phyloP scores from a whole-genome alignment of 1,140 invertebrate genomes.

The Procambarus clarkii region DNA sequence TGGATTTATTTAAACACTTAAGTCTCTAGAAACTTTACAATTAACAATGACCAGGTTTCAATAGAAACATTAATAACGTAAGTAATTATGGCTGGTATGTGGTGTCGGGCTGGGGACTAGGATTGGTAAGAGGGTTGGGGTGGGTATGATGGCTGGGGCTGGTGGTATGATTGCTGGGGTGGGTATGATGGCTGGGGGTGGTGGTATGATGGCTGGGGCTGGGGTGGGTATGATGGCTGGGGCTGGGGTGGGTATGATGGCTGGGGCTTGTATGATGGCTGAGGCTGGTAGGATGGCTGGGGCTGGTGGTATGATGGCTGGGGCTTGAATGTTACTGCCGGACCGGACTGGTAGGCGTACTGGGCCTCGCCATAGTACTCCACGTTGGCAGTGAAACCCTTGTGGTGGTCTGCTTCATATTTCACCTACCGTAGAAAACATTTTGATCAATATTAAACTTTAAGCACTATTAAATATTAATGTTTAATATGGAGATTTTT shows the following conservation, averaged over 20 bases:
- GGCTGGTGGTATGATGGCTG: too few species aligned
- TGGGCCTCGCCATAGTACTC: constrained; percentile 42
- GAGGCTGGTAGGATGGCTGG: too few species aligned
- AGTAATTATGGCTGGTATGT: not conserved
- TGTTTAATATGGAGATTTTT: too few species aligned
- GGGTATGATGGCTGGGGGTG: not conserved
- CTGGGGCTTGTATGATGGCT: too few species aligned
- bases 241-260: too few species aligned
- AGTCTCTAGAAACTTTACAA: not conserved
- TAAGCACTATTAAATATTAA: not conserved
- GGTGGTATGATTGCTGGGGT: not conserved
- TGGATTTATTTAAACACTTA: too few species aligned
- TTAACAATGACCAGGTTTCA: not conserved
- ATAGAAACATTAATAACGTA: too few species aligned
- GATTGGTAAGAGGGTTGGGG: not conserved
- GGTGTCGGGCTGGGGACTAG: too few species aligned
- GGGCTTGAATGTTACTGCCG: constrained; percentile 54
- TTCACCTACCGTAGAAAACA: constrained; percentile 15
- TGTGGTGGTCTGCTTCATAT: constrained; percentile 72
- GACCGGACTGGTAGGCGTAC: constrained; percentile 48
- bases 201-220: constrained; percentile 11
- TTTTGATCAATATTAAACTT: not conserved
- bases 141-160: too few species aligned
- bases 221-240: constrained; percentile 40
- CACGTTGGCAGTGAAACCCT: constrained; percentile 64